Evolutionary conservation across 2,797 vertebrate species (phyloP).

Genomic region (Peromyscus attwateri): DNA sequence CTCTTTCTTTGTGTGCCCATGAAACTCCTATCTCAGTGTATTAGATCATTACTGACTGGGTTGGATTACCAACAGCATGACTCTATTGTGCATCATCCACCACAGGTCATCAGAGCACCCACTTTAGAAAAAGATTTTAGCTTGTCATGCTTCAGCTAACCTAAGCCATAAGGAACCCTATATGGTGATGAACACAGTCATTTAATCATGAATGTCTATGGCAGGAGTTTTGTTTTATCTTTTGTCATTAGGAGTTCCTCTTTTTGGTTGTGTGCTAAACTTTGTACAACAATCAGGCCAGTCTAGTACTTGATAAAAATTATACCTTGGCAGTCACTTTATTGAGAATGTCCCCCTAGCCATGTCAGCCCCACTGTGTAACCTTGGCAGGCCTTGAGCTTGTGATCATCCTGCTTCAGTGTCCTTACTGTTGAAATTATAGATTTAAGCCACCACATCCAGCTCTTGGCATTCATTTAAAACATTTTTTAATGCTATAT

Average conservation of each 20-base stretch:
- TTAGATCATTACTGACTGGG: not conserved
- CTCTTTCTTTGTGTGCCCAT: conserved; percentile 13
- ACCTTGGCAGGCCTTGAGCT: not conserved
- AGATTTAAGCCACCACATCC: not conserved
- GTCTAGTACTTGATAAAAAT: conserved; percentile 37
- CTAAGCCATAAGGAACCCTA: not conserved
- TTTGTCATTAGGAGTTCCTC: conserved; percentile 43
- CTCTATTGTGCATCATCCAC: not conserved
- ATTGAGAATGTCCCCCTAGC: not conserved
- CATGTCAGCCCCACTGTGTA: not conserved
- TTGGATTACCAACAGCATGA: not conserved
- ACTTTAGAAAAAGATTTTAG: conserved; percentile 56
- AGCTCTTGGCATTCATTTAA: not conserved
- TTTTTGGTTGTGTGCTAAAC: conserved; percentile 34
- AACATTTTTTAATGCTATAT: conserved; percentile 45
- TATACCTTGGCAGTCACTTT: conserved; percentile 27
- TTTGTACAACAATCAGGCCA: conserved; percentile 28
- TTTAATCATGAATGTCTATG: conserved; percentile 41
- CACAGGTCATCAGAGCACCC: not conserved
- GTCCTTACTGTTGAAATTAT: not conserved
- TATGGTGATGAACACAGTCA: not conserved
- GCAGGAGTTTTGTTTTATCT: conserved; percentile 17
- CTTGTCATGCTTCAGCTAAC: conserved; percentile 31
- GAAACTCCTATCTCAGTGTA: not conserved
- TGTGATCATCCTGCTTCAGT: not conserved